Conservation (phyloP, 2,113 vertebrate species). For the Corythornis cristatus region DNA sequence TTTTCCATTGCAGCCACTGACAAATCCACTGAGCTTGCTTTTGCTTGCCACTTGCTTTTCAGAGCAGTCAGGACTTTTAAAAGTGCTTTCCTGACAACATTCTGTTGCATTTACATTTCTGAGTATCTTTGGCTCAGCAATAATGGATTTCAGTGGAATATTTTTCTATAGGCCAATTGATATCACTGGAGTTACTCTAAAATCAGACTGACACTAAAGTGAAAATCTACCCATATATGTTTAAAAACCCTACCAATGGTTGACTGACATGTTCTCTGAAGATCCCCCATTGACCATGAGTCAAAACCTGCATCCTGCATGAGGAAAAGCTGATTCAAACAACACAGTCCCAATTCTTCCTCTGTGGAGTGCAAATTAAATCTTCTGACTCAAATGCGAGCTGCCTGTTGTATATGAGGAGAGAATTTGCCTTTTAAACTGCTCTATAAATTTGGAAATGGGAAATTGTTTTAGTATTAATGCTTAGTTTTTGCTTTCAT, state of each 20-base stretch:
- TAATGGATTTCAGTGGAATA: background rate
- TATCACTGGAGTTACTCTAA: background rate
- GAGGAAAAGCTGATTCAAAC: background rate
- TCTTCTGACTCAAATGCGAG: background rate
- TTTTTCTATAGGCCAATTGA: background rate
- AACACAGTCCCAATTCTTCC: background rate
- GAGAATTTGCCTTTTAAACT: background rate
- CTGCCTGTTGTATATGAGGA: background rate
- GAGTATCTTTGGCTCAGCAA: background rate
- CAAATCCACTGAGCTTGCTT: background rate
- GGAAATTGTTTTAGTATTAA: background rate
- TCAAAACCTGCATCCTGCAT: background rate
- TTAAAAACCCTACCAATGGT: background rate
- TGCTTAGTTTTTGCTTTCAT: background rate
- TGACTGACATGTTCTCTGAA: background rate
- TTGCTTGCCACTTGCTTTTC: background rate
- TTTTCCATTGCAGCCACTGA: background rate
- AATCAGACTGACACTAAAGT: background rate
- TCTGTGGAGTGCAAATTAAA: background rate
- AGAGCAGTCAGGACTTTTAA: background rate
- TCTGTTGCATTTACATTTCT: background rate
- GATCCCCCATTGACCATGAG: background rate
- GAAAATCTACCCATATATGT: background rate
- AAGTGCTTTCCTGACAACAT: background rate
- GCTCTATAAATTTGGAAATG: background rate